A percentile compares a stretch with the other conserved stretches of the same genome.
These are phyloP conservation scores for Salvator merianae DNA, from an alignment of 2,113 vertebrate genomes.

Conservation along the genomic window DNA sequence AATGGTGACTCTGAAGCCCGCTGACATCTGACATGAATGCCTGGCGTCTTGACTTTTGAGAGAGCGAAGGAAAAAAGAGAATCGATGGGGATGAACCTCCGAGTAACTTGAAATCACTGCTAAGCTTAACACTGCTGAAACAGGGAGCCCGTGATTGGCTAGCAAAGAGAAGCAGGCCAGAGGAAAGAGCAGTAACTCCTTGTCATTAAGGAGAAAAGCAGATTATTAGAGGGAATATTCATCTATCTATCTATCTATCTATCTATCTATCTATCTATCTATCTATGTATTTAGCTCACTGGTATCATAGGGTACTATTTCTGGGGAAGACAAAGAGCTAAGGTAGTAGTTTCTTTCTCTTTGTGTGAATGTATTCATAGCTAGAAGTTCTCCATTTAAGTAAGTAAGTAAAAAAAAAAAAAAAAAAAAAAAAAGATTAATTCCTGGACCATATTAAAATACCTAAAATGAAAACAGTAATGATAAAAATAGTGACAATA, in stretches of 20 bases:
- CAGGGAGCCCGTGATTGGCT: slow-evolving; percentile 67
- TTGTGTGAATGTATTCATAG: too few species aligned
- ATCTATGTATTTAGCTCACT: too few species aligned
- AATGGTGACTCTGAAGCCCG: slow-evolving; percentile 63
- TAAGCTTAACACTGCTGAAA: slow-evolving; percentile 72
- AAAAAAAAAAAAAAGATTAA: too few species aligned
- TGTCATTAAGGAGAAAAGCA: slow-evolving; percentile 1
- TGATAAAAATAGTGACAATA: too few species aligned
- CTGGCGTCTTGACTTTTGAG: slow-evolving; percentile 71
- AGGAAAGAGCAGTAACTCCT: neutral
- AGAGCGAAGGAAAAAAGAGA: slow-evolving; percentile 10
- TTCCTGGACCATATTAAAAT: too few species aligned
- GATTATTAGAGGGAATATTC: neutral
- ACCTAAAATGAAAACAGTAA: too few species aligned
- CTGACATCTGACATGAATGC: slow-evolving; percentile 77
- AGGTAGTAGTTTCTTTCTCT: neutral
- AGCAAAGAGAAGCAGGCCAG: slow-evolving; percentile 65
- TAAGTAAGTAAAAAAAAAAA: too few species aligned
- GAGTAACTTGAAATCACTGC: slow-evolving; percentile 69
- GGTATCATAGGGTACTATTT: slow-evolving; percentile 64
- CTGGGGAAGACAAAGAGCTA: slow-evolving; percentile 39
- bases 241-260: slow-evolving; percentile 20
- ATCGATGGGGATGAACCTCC: slow-evolving; percentile 73
- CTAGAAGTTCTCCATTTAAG: too few species aligned
- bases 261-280: too few species aligned